Evolutionary conservation across 92 coral and sea anemone species (phyloP).

Genomic region (Virgularia gustaviana): DNA sequence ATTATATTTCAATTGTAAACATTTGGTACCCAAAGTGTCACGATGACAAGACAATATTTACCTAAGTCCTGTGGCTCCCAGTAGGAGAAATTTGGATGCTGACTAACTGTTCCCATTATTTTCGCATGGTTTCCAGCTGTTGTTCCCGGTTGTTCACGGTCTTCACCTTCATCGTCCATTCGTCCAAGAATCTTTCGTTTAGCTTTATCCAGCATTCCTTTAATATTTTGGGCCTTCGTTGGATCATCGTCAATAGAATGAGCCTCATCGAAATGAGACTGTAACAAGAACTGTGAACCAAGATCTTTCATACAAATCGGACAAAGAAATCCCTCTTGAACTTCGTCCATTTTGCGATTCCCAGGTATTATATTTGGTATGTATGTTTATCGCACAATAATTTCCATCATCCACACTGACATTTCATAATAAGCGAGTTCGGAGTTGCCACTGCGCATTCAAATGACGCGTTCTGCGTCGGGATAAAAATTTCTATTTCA

Average conservation of each 20-base stretch:
- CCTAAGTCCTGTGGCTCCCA: constrained; percentile 95
- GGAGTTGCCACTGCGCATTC: no score
- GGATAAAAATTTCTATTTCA: no score
- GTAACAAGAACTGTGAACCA: constrained; percentile 56
- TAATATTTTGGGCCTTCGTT: constrained; percentile 59
- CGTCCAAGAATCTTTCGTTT: constrained; percentile 82
- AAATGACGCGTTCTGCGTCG: no score
- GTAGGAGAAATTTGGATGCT: constrained; percentile 79
- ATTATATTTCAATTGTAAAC: neutral
- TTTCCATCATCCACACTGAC: no score
- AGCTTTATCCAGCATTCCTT: constrained; percentile 91
- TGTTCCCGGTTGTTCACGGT: constrained; percentile 24
- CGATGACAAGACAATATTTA: constrained; percentile 32
- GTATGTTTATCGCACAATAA: neutral
- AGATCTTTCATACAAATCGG: constrained; percentile 92
- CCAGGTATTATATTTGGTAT: neutral
- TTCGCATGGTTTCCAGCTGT: constrained; percentile 30
- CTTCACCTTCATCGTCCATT: constrained; percentile 52
- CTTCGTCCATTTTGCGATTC: constrained; percentile 23
- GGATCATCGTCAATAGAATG: constrained; percentile 81
- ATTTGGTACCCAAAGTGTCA: neutral
- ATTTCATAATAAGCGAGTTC: no score
- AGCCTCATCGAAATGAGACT: constrained; percentile 76
- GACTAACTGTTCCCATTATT: constrained; percentile 39
- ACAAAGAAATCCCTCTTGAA: constrained; percentile 92